Evolutionary conservation across 2,797 vertebrate genomes (phyloP).

Genomic region (Galagoides demidoff): DNA sequence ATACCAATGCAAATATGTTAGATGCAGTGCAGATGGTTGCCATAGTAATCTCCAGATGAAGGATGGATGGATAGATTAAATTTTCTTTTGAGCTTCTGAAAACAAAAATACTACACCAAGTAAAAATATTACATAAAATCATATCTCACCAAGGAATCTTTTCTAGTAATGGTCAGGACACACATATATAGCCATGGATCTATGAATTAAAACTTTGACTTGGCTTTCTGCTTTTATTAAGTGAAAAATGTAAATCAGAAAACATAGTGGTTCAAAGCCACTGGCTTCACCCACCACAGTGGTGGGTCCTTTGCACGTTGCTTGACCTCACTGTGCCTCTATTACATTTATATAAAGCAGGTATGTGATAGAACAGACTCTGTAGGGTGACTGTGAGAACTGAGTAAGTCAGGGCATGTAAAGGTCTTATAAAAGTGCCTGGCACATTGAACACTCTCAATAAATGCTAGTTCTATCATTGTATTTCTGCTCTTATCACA

Average conservation of each 20-base stretch:
- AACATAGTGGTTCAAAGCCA: background rate
- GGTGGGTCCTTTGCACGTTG: background rate
- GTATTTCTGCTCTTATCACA: background rate
- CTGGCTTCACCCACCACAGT: background rate
- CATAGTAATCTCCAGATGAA: slow-evolving; percentile 62
- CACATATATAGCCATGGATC: background rate
- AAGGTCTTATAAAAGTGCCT: background rate
- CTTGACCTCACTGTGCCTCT: background rate
- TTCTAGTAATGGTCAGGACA: background rate
- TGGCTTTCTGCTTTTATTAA: slow-evolving; percentile 48
- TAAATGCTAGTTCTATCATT: background rate
- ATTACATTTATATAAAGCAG: background rate
- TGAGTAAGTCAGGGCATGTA: background rate
- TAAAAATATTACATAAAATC: slow-evolving; percentile 56
- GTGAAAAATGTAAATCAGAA: background rate
- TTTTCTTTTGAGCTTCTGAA: slow-evolving; percentile 64
- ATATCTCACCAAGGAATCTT: background rate
- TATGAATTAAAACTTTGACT: slow-evolving; percentile 21
- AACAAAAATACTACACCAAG: slow-evolving; percentile 61
- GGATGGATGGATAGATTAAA: slow-evolving; percentile 55
- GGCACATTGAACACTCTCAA: background rate
- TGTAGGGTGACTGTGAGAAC: background rate
- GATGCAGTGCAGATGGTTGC: slow-evolving; percentile 28
- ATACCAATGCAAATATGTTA: slow-evolving; percentile 56
- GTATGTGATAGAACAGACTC: background rate